These are phyloP conservation scores for Drosophila lacteicornis DNA, from an alignment of 1,140 invertebrate species.

Conservation along the genomic window DNA sequence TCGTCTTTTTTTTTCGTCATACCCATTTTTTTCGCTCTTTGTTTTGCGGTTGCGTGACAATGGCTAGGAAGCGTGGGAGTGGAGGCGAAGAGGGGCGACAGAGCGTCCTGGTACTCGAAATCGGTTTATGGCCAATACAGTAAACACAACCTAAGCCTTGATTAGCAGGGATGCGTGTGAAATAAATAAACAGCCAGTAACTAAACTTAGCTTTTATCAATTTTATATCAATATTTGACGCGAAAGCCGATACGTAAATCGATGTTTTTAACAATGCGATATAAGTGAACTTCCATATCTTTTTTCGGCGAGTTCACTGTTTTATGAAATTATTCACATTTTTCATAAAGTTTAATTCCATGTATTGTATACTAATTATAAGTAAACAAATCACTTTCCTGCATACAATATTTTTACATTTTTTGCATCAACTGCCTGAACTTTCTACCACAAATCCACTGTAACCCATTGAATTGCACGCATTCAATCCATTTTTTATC, in stretches of 20 bases:
- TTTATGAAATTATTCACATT: not conserved
- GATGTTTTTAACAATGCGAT: no score
- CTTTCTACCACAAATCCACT: constrained; percentile 28
- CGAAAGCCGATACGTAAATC: no score
- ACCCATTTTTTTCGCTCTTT: constrained; percentile 41
- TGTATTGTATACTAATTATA: no score
- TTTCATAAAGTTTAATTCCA: not conserved
- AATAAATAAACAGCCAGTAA: not conserved
- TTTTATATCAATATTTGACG: no score
- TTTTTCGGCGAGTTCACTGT: not conserved
- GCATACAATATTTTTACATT: not conserved
- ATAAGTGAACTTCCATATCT: not conserved
- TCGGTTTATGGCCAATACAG: constrained; percentile 45
- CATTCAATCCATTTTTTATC: constrained; percentile 24
- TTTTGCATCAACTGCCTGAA: not conserved
- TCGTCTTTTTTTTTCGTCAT: constrained; percentile 25
- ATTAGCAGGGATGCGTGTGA: no score
- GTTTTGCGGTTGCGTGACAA: constrained; percentile 73
- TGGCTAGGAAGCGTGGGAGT: constrained; percentile 25
- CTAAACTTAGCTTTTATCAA: no score
- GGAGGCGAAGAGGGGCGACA: constrained; percentile 9
- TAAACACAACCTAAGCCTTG: not conserved
- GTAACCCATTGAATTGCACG: constrained; percentile 18
- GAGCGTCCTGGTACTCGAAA: constrained; percentile 34
- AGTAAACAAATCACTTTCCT: no score